Base-by-base conservation (phyloP, 2,113 vertebrate genomes). In the Harpagus bidentatus region DNA sequence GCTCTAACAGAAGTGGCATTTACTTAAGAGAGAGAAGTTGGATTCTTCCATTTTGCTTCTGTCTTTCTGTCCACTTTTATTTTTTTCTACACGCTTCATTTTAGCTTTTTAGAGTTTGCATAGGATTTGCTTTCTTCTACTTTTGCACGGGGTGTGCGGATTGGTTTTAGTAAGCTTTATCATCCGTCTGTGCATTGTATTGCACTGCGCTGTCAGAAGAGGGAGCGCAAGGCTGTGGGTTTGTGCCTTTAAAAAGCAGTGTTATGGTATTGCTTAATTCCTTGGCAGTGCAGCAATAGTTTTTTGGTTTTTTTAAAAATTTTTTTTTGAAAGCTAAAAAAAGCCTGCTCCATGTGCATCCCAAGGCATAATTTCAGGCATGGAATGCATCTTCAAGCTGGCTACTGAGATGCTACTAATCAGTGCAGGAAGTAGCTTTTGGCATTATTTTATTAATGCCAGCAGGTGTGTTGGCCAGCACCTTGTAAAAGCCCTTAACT, bases 71-170 rank as follows among this genome's bases (percentile, higher is more conserved):
- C 63, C 8, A 3, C 16, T 16, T 16, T 34, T 12, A 4, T 3
- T 38, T 7, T 63, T 45, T 7, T 45, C 52, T 26, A 16, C 48
- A 19, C 48, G 43, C 45, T 77, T 85, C 42, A 17, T 47, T 78
- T 67, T 17, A 67, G 42, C 16, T 48, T 42, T 63, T 55, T 42
- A 23, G 43, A 59, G 32, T 82, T 90, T 70, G 19, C 5, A 2
- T 5, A 22, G 20, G 13, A 23, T 8, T 53, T 42, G 13, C 11
- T 66, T 65, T 7, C 23, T 45, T 38, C 28, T 40, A 2, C 20
- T 58, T 62, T 50, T 38, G n/a, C 32, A 2, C 7, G 0, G 1
- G 1, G 11, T 15, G 3, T 34, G 17, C 10, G 16, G 36, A 8
- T 19, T 40, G 70, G 32, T 42, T 28, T 43, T 36, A 6, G n/a